Percentiles rank a stretch among this genome's conserved stretches.
Evolutionary conservation across 1,140 invertebrate genomes (phyloP).

Genomic region (Leptoteleia sp.): DNA sequence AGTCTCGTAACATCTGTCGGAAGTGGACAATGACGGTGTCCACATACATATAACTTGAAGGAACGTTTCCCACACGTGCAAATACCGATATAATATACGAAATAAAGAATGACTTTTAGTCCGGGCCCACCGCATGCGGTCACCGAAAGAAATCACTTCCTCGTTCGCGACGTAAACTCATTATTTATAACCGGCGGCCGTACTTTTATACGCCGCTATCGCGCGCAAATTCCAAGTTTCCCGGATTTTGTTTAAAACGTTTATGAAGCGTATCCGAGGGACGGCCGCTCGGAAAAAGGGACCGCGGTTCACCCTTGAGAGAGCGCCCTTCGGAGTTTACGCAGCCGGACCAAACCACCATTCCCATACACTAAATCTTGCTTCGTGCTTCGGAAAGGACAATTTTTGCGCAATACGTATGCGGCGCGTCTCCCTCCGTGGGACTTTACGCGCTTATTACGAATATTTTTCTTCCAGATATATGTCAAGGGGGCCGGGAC

Average conservation of each 20-base stretch:
- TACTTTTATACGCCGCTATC: conserved; percentile 52
- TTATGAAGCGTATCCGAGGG: conserved; percentile 80
- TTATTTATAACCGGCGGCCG: conserved; percentile 68
- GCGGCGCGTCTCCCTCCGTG: conserved; percentile 33
- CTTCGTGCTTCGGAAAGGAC: conserved; percentile 54
- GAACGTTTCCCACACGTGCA: conserved; percentile 72
- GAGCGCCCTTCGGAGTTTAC: conserved; percentile 70
- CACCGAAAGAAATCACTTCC: conserved; percentile 64
- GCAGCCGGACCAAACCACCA: conserved; percentile 73
- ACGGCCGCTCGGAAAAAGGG: conserved; percentile 48
- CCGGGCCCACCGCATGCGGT: conserved; percentile 70
- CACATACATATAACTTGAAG: conserved; percentile 33
- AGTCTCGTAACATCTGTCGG: conserved; percentile 63
- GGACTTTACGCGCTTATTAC: conserved; percentile 53
- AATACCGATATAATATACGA: conserved; percentile 69
- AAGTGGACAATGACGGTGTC: conserved; percentile 59
- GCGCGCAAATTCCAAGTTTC: conserved; percentile 74
- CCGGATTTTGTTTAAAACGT: conserved; percentile 80
- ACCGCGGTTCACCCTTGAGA: conserved; percentile 58
- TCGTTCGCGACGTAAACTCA: conserved; percentile 61
- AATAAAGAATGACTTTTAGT: conserved; percentile 65
- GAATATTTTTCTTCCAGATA: conserved; percentile 52
- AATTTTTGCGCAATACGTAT: conserved; percentile 63
- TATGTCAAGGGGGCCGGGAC: conserved; percentile 33
- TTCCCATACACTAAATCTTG: conserved; percentile 75